These are phyloP conservation scores for Gisinianus flammeolus DNA, from an alignment of 2,888 invertebrate genomes.

Conservation along the genomic window DNA sequence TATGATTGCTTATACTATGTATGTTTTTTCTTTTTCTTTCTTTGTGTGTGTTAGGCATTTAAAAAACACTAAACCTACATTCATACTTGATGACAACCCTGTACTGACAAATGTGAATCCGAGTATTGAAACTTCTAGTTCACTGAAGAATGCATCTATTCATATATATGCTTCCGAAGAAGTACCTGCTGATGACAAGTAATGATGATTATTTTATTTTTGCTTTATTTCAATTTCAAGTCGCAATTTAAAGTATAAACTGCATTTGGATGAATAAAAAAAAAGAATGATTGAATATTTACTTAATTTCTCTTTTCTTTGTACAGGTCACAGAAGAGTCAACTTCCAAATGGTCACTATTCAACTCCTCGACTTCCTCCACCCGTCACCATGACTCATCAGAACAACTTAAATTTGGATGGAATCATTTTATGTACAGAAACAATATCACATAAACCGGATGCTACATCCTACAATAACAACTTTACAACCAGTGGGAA, in stretches of 20 bases:
- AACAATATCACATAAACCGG: neutral
- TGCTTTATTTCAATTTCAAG: constrained; percentile 8
- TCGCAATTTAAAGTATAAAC: too few relatives aligned
- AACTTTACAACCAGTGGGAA: neutral
- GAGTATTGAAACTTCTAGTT: constrained; percentile 14
- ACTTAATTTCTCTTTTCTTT: neutral
- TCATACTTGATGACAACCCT: constrained; percentile 39
- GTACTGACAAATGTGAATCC: constrained; percentile 24
- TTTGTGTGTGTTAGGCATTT: constrained; percentile 29
- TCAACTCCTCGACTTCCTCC: neutral
- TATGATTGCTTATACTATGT: neutral
- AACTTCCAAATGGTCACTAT: constrained; percentile 34
- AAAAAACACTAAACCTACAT: constrained; percentile 38
- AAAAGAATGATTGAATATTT: neutral
- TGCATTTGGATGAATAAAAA: neutral
- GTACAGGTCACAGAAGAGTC: constrained; percentile 27
- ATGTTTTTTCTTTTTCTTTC: neutral
- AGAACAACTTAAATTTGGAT: constrained; percentile 31
- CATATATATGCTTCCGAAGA: constrained; percentile 32
- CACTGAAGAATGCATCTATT: constrained; percentile 37
- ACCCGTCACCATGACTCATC: constrained; percentile 6
- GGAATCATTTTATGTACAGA: constrained; percentile 21
- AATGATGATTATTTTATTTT: constrained; percentile 10
- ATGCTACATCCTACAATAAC: neutral
- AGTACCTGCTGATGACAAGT: constrained; percentile 38